These are phyloP conservation scores for Cladorhizidae sp. DNA, from an alignment of 37 sponge, comb jelly and placozoan species.

Conservation along the genomic window DNA sequence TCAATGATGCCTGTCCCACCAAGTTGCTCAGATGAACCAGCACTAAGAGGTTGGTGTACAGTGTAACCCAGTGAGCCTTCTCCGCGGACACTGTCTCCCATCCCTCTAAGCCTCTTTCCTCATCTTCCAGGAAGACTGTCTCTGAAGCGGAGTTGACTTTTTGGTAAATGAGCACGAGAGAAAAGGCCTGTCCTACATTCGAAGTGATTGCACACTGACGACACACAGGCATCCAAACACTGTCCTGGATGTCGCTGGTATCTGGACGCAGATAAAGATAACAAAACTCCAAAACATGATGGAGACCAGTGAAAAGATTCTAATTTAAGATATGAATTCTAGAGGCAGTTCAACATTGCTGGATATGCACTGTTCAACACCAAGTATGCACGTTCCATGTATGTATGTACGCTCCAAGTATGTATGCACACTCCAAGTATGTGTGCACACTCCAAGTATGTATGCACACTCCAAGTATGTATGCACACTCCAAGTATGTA, in stretches of 20 bases:
- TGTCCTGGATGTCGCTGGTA: not conserved
- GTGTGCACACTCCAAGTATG: no score
- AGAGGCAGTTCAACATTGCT: no score
- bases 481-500: no score
- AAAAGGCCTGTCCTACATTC: conserved; percentile 14
- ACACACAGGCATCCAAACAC: not conserved
- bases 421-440: no score
- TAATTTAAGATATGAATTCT: no score
- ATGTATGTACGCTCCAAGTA: no score
- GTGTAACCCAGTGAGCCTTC: conserved; percentile 40
- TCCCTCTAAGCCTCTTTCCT: conserved; percentile 15
- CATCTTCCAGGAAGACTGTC: not conserved
- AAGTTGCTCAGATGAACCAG: conserved; percentile 28
- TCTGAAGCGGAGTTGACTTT: not conserved
- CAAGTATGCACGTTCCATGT: no score
- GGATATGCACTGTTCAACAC: no score
- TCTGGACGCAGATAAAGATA: not conserved
- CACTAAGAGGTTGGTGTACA: conserved; percentile 31
- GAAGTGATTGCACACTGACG: conserved; percentile 5
- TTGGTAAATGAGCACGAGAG: not conserved
- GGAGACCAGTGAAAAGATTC: no score
- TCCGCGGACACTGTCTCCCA: conserved; percentile 65
- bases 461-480: no score
- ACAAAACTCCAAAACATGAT: no score
- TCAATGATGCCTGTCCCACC: conserved; percentile 12